phyloP scores from a whole-genome alignment of 2,888 invertebrate species.

The Ctenicera cuprea region DNA sequence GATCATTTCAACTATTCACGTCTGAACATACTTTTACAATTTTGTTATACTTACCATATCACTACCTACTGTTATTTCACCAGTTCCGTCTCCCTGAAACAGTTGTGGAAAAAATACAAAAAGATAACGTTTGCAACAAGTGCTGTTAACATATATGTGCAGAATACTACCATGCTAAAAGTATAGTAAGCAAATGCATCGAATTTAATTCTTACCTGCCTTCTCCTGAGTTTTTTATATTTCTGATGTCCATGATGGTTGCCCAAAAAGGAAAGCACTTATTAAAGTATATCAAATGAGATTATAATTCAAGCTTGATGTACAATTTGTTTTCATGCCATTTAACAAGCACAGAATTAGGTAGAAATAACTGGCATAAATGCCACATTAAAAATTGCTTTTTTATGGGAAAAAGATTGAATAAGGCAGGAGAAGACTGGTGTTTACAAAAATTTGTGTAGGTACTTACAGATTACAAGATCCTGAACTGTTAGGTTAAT shows the following conservation, averaged over 20 bases:
- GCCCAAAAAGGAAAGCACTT: constrained; percentile 61
- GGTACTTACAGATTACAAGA: constrained; percentile 25
- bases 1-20: not conserved
- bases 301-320: constrained; percentile 53
- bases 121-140: constrained; percentile 59
- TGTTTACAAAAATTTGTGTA: not conserved
- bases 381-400: not conserved
- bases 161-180: not conserved
- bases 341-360: constrained; percentile 7
- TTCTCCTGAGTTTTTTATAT: constrained; percentile 88
- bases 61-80: constrained; percentile 83
- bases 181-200: constrained; percentile 20
- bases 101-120: constrained; percentile 68
- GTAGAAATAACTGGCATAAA: not conserved
- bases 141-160: constrained; percentile 22
- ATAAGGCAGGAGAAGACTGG: constrained; percentile 31
- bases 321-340: constrained; percentile 33
- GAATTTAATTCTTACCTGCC: constrained; percentile 81
- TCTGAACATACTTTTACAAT: not conserved
- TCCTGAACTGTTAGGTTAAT: not conserved
- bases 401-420: constrained; percentile 3
- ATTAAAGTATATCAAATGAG: constrained; percentile 42
- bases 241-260: constrained; percentile 75
- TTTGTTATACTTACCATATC: constrained; percentile 78
- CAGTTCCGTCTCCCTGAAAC: constrained; percentile 88